These are phyloP conservation scores for Pyrgilauda ruficollis DNA, from an alignment of 2,113 vertebrate genomes.

Conservation along the genomic window DNA sequence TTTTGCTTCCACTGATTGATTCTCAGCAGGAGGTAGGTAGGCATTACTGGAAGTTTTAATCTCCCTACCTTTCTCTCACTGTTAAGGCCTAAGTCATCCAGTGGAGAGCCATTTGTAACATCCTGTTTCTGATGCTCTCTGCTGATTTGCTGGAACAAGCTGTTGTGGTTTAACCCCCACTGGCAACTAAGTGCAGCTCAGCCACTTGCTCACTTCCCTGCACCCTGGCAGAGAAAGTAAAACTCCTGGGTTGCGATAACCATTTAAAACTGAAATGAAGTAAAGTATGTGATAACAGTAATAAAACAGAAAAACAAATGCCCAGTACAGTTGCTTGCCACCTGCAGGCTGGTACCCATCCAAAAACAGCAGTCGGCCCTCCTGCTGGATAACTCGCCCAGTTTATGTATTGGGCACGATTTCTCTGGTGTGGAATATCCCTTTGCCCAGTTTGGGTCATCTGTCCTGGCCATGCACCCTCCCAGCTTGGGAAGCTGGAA, in stretches of 20 bases:
- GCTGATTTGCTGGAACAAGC: not conserved
- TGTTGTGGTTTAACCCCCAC: not conserved
- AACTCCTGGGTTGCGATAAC: not conserved
- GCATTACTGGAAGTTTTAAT: not conserved
- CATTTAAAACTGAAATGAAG: not conserved
- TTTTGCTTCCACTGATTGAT: not conserved
- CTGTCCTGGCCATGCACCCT: not conserved
- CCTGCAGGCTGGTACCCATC: not conserved
- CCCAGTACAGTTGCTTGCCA: not conserved
- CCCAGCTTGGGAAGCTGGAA: not conserved
- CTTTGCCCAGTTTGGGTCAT: not conserved
- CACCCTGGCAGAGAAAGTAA: not conserved
- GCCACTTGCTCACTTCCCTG: not conserved
- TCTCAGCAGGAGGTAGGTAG: not conserved
- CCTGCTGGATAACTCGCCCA: not conserved
- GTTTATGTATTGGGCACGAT: not conserved
- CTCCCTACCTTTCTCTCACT: not conserved
- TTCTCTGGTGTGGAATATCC: not conserved
- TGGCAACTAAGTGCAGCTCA: not conserved
- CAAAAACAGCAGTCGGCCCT: fast-evolving
- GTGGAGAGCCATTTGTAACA: not conserved
- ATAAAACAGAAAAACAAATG: not conserved
- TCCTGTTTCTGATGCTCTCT: not conserved
- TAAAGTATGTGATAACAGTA: not conserved
- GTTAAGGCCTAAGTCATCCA: not conserved